Percentiles rank a stretch among this genome's conserved stretches.
Evolutionary conservation across 2,888 invertebrate genomes (phyloP).

Genomic region (Synergus gifuensis): DNA sequence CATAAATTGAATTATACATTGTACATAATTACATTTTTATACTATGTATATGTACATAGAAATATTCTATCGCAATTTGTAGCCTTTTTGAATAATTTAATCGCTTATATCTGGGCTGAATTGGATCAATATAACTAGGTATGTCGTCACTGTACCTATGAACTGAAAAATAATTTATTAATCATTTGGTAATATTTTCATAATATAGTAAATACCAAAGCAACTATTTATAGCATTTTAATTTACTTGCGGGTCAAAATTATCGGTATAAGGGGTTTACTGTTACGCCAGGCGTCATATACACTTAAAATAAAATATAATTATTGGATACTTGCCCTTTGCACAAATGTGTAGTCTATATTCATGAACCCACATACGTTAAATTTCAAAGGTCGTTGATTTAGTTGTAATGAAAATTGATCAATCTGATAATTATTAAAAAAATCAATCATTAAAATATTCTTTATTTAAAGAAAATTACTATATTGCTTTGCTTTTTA

Average conservation of each 20-base stretch:
- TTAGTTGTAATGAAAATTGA: slow-evolving; percentile 12
- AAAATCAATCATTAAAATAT: neutral
- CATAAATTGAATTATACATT: too few relatives aligned
- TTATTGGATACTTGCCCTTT: neutral
- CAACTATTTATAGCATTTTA: too few relatives aligned
- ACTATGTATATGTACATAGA: too few relatives aligned
- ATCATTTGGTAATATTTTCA: neutral
- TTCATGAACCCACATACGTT: slow-evolving; percentile 5
- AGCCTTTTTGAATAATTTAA: neutral
- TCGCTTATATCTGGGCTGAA: neutral
- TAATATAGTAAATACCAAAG: neutral
- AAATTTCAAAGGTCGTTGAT: slow-evolving; percentile 17
- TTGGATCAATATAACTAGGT: slow-evolving; percentile 13
- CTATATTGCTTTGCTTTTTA: neutral
- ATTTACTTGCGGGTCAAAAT: too few relatives aligned
- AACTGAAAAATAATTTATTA: neutral
- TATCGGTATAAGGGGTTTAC: too few relatives aligned
- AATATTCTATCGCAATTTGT: too few relatives aligned
- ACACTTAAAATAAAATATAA: neutral
- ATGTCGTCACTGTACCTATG: slow-evolving; percentile 11
- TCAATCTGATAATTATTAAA: neutral
- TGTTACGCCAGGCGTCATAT: too few relatives aligned
- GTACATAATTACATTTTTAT: too few relatives aligned
- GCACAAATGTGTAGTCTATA: neutral
- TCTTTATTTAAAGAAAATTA: neutral